Evolutionary conservation across 2,888 invertebrate genomes (phyloP).

Genomic region (Pteria penguin): DNA sequence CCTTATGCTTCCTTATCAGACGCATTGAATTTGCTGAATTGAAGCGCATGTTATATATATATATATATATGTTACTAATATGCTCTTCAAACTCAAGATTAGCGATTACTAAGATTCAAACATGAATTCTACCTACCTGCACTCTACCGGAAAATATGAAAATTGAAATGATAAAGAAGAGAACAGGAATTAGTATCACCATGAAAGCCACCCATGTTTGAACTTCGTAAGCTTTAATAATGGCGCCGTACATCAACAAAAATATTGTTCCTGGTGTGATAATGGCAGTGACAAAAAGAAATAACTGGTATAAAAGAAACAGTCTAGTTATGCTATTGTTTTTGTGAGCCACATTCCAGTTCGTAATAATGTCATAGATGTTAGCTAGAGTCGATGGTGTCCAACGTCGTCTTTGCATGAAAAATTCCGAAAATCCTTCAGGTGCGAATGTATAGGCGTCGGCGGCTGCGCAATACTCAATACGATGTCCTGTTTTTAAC

Average conservation of each 20-base stretch:
- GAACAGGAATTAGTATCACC: conserved; percentile 1
- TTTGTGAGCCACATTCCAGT: neutral
- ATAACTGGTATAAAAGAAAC: conserved; percentile 8
- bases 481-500: conserved; percentile 13
- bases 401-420: conserved; percentile 27
- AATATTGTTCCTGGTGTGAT: conserved; percentile 21
- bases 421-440: conserved; percentile 18
- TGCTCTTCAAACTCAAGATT: too few species aligned
- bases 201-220: conserved; percentile 1
- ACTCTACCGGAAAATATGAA: too few species aligned
- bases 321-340: conserved; percentile 7
- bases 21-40: too few species aligned
- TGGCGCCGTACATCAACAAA: conserved; percentile 7
- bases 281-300: conserved; percentile 3
- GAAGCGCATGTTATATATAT: too few species aligned
- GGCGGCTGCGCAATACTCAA: conserved; percentile 18
- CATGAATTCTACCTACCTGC: too few species aligned
- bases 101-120: too few species aligned
- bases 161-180: too few species aligned
- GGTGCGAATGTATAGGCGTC: conserved; percentile 24
- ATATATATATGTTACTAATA: too few species aligned
- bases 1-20: too few species aligned
- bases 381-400: conserved; percentile 30
- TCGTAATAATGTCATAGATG: neutral
- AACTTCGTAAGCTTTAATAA: neutral